These are phyloP conservation scores for Pararge aegeria DNA, from an alignment of 1,140 invertebrate species.

Conservation along the genomic window DNA sequence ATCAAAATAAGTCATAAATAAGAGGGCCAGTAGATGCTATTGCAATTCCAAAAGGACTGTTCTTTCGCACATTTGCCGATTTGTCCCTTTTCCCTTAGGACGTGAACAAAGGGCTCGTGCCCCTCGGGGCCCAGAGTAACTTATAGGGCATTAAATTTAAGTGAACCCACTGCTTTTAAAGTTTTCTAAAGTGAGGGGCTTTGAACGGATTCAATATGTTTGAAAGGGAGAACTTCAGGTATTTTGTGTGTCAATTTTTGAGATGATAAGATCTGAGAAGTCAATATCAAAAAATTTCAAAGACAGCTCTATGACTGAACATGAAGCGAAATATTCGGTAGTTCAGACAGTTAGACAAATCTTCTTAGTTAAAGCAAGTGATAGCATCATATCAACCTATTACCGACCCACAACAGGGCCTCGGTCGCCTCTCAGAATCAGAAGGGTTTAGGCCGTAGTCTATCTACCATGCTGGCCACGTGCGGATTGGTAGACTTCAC, in stretches of 20 bases:
- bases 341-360: no score
- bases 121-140: constrained; percentile 48
- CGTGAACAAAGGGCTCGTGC: constrained; percentile 50
- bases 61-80: constrained; percentile 57
- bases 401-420: no score
- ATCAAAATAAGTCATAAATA: constrained; percentile 26
- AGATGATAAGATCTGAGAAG: not conserved
- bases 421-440: no score
- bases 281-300: not conserved
- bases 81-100: constrained; percentile 48
- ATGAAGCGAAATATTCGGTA: no score
- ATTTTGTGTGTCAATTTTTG: constrained; percentile 7
- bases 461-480: no score
- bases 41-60: constrained; percentile 34
- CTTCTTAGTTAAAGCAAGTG: no score
- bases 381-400: no score
- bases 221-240: constrained; percentile 22
- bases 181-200: constrained; percentile 45
- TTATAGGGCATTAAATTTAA: constrained; percentile 73
- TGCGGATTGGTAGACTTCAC: no score
- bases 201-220: constrained; percentile 29
- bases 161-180: constrained; percentile 69
- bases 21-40: constrained; percentile 16
- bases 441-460: no score
- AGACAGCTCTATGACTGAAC: no score